phyloP scores from a whole-genome alignment of 2,113 vertebrate genomes.

The Pluvianellus socialis region DNA sequence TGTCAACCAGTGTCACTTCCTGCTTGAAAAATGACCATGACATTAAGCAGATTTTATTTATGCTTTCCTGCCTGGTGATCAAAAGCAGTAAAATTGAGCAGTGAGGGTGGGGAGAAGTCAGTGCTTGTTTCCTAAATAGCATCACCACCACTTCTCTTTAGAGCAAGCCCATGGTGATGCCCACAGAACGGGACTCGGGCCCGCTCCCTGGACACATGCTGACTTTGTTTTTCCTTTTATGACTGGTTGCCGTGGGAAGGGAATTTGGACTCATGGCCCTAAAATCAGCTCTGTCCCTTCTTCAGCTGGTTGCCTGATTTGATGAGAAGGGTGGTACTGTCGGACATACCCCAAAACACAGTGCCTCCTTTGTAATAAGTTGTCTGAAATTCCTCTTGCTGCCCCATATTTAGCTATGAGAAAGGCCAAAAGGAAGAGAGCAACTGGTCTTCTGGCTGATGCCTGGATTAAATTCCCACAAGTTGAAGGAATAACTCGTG shows the following conservation, averaged over 20 bases:
- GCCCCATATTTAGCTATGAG: neutral
- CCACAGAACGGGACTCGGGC: neutral
- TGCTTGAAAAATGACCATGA: neutral
- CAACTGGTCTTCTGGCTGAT: neutral
- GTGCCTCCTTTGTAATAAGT: neutral
- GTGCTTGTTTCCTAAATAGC: neutral
- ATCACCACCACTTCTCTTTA: neutral
- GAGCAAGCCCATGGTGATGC: neutral
- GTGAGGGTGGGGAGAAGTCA: neutral
- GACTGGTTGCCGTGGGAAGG: neutral
- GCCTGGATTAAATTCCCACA: neutral
- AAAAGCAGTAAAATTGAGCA: neutral
- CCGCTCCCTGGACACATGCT: neutral
- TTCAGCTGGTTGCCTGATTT: neutral
- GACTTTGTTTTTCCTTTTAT: neutral
- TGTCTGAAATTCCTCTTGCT: neutral
- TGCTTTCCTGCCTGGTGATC: neutral
- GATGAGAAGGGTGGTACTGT: neutral
- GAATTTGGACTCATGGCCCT: neutral
- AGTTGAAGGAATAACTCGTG: neutral
- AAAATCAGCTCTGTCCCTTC: neutral
- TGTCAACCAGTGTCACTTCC: conserved; percentile 53
- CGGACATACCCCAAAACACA: neutral
- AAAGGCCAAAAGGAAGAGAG: neutral
- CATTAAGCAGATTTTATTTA: neutral